phyloP scores from a whole-genome alignment of 92 coral and sea anemone genomes.

The Desmophyllum pertusum region DNA sequence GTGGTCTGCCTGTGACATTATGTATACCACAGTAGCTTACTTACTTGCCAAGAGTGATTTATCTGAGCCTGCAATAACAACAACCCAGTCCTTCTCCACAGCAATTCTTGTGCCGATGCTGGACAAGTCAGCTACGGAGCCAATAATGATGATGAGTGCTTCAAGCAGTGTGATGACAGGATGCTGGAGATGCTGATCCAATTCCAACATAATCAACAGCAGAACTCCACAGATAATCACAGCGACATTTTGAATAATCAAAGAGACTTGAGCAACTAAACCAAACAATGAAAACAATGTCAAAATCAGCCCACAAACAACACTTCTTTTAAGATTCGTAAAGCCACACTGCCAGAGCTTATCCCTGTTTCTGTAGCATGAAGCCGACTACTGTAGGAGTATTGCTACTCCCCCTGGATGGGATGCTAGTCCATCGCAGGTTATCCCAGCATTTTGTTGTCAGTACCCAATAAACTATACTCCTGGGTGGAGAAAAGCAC shows the following conservation, averaged over 20 bases:
- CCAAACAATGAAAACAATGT: conserved; percentile 4
- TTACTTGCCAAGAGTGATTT: conserved; percentile 84
- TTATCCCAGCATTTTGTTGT: no score
- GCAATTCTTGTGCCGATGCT: conserved; percentile 94
- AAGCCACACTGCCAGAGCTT: no score
- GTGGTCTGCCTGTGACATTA: background rate
- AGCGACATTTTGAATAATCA: conserved; percentile 88
- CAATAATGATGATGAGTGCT: conserved; percentile 70
- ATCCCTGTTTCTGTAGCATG: no score
- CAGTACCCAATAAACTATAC: no score
- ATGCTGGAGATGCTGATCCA: conserved; percentile 39
- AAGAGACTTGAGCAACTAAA: conserved; percentile 85
- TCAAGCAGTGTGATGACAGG: conserved; percentile 57
- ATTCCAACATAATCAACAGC: conserved; percentile 65
- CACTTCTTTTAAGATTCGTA: no score
- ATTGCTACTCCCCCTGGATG: no score
- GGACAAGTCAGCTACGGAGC: conserved; percentile 85
- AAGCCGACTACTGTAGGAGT: no score
- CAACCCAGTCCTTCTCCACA: conserved; percentile 99
- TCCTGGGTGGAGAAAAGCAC: no score
- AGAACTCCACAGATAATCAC: conserved; percentile 84
- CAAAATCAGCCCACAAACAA: background rate
- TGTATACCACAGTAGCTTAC: background rate
- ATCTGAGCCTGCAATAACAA: conserved; percentile 82
- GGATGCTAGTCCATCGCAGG: no score